Conservation (phyloP, 1,140 invertebrate species). For the Rhopalosiphum maidis region DNA sequence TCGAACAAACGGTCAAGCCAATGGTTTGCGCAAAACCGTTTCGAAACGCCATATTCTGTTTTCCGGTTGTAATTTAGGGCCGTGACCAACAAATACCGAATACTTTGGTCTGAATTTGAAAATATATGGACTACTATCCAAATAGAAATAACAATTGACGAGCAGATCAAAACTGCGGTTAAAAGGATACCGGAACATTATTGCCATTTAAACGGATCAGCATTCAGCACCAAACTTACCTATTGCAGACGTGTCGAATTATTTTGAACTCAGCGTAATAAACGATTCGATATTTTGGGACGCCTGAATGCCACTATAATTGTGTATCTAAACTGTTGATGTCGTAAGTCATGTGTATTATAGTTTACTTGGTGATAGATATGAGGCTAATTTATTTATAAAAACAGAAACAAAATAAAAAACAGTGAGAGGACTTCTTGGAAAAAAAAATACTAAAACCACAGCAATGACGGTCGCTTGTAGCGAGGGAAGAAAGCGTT, state of each 20-base stretch:
- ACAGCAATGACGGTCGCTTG: slow-evolving; percentile 27
- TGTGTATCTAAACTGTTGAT: no score
- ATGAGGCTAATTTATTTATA: background rate
- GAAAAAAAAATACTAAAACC: slow-evolving; percentile 28
- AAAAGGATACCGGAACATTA: background rate
- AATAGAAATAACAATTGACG: background rate
- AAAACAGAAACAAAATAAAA: background rate
- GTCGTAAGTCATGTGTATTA: background rate
- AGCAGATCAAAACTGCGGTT: background rate
- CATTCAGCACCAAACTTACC: background rate
- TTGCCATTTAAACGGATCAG: background rate
- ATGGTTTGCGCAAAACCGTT: slow-evolving; percentile 43
- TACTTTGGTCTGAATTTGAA: background rate
- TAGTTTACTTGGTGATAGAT: background rate
- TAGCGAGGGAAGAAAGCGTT: slow-evolving; percentile 28
- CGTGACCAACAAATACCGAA: slow-evolving; percentile 23
- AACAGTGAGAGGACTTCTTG: background rate
- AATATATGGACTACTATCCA: background rate
- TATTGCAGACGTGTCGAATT: background rate
- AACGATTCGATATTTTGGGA: background rate
- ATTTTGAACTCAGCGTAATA: background rate
- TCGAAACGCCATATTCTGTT: slow-evolving; percentile 22
- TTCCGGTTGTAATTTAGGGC: slow-evolving; percentile 32
- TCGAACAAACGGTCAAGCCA: background rate
- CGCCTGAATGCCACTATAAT: background rate